These are phyloP conservation scores for Aegotheles bennettii DNA, from an alignment of 2,113 vertebrate species.

Conservation along the genomic window DNA sequence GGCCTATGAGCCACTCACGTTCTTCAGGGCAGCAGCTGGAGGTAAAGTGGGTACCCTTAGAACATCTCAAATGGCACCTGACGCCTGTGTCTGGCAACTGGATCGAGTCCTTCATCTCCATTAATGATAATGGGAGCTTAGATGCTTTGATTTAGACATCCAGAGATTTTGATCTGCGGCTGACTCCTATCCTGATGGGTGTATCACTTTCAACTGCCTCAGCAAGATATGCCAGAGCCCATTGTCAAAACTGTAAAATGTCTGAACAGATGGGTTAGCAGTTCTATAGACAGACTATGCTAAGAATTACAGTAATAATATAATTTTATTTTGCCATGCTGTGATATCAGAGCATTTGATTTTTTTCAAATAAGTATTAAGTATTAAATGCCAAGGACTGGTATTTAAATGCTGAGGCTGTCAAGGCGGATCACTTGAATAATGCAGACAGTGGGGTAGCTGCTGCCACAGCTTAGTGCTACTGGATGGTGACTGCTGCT, in stretches of 20 bases:
- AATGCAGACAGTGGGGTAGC: not conserved
- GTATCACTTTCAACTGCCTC: not conserved
- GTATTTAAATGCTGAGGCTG: not conserved
- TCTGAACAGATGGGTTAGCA: not conserved
- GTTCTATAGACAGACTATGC: not conserved
- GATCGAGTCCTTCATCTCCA: not conserved
- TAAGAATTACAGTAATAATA: not conserved
- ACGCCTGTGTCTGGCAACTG: not conserved
- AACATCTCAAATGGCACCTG: not conserved
- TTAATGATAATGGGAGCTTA: not conserved
- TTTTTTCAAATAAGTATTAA: not conserved
- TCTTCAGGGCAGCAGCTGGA: rapidly evolving
- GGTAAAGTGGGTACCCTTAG: not conserved
- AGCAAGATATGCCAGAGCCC: not conserved
- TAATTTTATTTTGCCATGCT: not conserved
- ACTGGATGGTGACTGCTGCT: not conserved
- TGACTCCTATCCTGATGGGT: not conserved
- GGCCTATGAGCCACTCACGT: rapidly evolving
- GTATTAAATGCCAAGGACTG: not conserved
- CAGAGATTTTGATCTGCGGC: not conserved
- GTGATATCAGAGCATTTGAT: not conserved
- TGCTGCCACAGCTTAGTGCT: not conserved
- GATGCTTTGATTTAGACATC: not conserved
- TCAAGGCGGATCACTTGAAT: not conserved
- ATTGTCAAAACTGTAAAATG: not conserved